These are phyloP conservation scores for Martes martes DNA, from an alignment of 2,113 vertebrate species.

Conservation along the genomic window DNA sequence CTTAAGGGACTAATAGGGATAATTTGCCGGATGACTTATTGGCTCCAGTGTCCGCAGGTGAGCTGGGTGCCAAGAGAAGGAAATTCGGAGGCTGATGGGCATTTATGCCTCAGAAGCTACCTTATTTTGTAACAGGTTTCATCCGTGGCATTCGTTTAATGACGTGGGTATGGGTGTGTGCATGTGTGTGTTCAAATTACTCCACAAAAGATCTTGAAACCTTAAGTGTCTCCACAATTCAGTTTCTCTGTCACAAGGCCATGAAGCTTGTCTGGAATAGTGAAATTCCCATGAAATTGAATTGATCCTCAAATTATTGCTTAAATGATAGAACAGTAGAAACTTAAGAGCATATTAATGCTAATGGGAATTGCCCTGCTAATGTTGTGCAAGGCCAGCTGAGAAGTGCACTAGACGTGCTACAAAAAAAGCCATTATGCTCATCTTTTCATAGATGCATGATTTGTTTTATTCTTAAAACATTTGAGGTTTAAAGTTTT, in stretches of 20 bases:
- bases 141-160: not conserved
- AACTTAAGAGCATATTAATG: constrained; percentile 67
- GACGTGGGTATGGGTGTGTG: not conserved
- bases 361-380: constrained; percentile 57
- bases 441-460: constrained; percentile 64
- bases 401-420: constrained; percentile 21
- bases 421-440: constrained; percentile 52
- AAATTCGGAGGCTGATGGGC: not conserved
- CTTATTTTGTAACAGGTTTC: constrained; percentile 49
- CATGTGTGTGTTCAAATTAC: not conserved
- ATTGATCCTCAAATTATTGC: constrained; percentile 69
- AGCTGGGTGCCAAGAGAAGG: not conserved
- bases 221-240: not conserved
- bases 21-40: not conserved
- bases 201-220: not conserved
- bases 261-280: constrained; percentile 32
- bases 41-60: not conserved
- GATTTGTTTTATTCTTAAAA: constrained; percentile 79
- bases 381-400: not conserved
- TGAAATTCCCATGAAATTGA: constrained; percentile 73
- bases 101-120: not conserved
- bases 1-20: not conserved
- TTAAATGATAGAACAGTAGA: constrained; percentile 67
- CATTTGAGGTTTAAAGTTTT: constrained; percentile 72
- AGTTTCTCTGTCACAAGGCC: constrained; percentile 28